Percentiles rank a stretch among this genome's conserved stretches.
These are phyloP conservation scores for Vanacampus margaritifer DNA, from an alignment of 2,113 vertebrate species.

Conservation along the genomic window DNA sequence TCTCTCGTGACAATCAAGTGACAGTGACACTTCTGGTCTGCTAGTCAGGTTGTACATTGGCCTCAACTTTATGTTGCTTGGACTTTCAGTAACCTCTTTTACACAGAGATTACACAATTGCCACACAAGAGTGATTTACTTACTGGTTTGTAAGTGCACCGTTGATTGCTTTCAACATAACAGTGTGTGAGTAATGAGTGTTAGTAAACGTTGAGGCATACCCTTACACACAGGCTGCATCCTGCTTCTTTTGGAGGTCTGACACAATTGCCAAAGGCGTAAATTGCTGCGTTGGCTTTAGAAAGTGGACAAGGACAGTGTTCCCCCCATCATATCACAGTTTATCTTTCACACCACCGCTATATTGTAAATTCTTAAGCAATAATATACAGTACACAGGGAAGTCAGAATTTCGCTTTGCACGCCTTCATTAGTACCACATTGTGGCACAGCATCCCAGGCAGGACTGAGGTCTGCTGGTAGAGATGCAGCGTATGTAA, in stretches of 20 bases:
- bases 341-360: too few relatives aligned
- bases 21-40: neutral
- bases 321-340: too few relatives aligned
- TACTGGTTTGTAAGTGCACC: neutral
- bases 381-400: too few relatives aligned
- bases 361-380: too few relatives aligned
- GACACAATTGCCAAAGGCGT: neutral
- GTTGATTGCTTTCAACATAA: neutral
- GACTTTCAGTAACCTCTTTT: neutral
- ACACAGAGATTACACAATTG: neutral
- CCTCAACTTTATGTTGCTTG: neutral
- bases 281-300: neutral
- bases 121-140: neutral
- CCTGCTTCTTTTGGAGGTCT: neutral
- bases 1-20: slow-evolving; percentile 17
- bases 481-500: too few relatives aligned
- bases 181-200: neutral
- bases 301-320: too few relatives aligned
- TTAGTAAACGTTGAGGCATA: neutral
- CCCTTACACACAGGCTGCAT: neutral
- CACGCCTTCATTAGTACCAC: too few relatives aligned
- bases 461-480: too few relatives aligned
- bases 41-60: slow-evolving; percentile 17
- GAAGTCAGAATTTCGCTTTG: too few relatives aligned
- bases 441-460: too few relatives aligned